Evolutionary conservation across 1,140 invertebrate species (phyloP), one percentile per base, ranked within the genome.

Genomic region (Cyclina sinensis): DNA sequence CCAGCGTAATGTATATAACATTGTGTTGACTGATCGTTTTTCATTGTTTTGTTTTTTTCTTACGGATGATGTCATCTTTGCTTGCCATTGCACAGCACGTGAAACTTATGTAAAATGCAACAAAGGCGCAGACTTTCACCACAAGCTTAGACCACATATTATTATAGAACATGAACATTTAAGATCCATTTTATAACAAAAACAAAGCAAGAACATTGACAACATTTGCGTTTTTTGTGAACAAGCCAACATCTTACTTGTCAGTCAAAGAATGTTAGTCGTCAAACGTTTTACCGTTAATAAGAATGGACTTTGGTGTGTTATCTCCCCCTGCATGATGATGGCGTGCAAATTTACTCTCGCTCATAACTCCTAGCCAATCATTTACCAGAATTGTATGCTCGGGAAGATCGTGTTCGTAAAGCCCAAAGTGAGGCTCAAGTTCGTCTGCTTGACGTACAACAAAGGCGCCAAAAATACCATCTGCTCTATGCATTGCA

Each of bases 401-500:
- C 43, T 93, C 92, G 9, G 92, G 92, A 37, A 91, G 78, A 59
- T 94, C 93, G 16, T 86, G 46, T 62, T 94, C 93, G 62, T 93
- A 94, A 18, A 91, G 65, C 35, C 73, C 82, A 12, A 85, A 48
- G 86, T 93, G 92, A 24, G 88, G 57, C 37, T 94, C 92, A 11
- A 70, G 76, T 39, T 87, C 83, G 27, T 68, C 48, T 30, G 90
- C 16, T 76, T 93, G 73, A 37, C 92, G 84, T 0, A 94, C 85
- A 9, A 93, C 84, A 21, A 94, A 57, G 0, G 85, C 84, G 7
- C 93, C 93, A 90, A 91, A 93, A 0, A 97, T 96, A 0, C 98
- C 98, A 92, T 98, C 98, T 9, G 97, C 97, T 32, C 98, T 94
- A 95, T 98, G 98, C 94, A 98, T 97, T 21, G 98, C 98, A 18